phyloP scores from a whole-genome alignment of 2,888 invertebrate species.

The Melieria picta region DNA sequence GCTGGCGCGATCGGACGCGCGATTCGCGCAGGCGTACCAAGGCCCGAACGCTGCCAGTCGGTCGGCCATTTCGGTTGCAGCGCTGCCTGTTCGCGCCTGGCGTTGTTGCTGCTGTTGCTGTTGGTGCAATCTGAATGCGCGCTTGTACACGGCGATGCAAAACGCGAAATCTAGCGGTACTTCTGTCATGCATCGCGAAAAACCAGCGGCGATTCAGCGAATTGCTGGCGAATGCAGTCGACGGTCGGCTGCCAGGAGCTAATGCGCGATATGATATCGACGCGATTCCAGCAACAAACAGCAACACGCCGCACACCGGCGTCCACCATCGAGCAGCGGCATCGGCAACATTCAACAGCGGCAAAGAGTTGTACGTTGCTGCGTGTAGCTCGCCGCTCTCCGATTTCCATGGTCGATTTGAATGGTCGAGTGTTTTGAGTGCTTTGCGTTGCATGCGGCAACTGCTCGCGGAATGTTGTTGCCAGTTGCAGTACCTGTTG shows the following conservation, averaged over 20 bases:
- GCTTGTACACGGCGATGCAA: background rate
- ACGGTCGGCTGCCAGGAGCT: background rate
- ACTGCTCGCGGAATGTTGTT: no score
- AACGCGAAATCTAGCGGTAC: constrained; percentile 34
- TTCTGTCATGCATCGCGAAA: constrained; percentile 28
- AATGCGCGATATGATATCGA: constrained; percentile 19
- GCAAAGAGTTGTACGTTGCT: background rate
- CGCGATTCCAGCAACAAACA: constrained; percentile 16
- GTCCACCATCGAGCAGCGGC: no score
- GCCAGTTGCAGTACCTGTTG: constrained; percentile 31
- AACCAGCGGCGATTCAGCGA: constrained; percentile 5
- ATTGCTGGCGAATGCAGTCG: background rate
- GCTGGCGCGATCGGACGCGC: background rate
- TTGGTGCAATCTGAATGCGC: background rate
- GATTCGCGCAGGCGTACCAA: background rate
- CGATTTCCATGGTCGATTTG: background rate
- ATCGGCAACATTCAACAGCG: no score
- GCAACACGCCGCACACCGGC: no score
- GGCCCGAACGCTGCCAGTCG: background rate
- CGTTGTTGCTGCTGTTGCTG: background rate
- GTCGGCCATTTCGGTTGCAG: no score
- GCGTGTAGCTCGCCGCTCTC: background rate
- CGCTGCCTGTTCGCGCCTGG: background rate
- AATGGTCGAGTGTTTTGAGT: no score
- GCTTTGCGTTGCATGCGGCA: no score